Conservation (phyloP, 35 echinoderm and acorn worm genomes). For the Patiria miniata region DNA sequence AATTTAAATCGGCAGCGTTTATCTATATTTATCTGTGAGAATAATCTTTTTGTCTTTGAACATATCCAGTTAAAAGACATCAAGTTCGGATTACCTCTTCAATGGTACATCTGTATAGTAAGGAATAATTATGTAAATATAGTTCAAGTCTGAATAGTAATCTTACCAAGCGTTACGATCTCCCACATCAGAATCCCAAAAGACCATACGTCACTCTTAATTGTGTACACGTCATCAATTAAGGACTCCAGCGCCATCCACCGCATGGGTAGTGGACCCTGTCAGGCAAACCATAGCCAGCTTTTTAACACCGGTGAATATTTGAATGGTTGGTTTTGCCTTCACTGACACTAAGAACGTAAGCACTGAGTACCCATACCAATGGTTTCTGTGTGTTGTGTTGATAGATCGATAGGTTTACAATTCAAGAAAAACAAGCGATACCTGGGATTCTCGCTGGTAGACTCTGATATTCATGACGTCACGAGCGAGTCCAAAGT, state of each 20-base stretch:
- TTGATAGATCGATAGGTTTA: too few species aligned
- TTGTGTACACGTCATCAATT: slow-evolving; percentile 74
- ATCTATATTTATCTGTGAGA: not conserved
- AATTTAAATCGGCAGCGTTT: not conserved
- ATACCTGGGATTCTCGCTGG: not conserved
- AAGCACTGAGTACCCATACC: not conserved
- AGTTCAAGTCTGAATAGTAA: not conserved
- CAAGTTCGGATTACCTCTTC: not conserved
- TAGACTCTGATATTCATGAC: slow-evolving; percentile 12
- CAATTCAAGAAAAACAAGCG: too few species aligned
- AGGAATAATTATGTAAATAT: not conserved
- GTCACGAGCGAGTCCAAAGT: slow-evolving; percentile 22
- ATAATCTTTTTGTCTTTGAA: not conserved
- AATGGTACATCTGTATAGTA: not conserved
- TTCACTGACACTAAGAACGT: too few species aligned
- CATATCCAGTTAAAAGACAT: not conserved
- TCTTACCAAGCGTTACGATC: slow-evolving; percentile 77
- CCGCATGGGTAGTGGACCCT: slow-evolving; percentile 52
- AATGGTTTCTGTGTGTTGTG: not conserved
- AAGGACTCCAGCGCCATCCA: slow-evolving; percentile 91
- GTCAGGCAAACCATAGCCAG: not conserved
- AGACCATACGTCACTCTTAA: slow-evolving; percentile 87
- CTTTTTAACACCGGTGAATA: not conserved
- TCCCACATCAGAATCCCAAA: slow-evolving; percentile 89
- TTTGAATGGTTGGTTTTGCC: too few species aligned